phyloP scores from a whole-genome alignment of 1,140 invertebrate genomes.

The Drosophila tropicalis region DNA sequence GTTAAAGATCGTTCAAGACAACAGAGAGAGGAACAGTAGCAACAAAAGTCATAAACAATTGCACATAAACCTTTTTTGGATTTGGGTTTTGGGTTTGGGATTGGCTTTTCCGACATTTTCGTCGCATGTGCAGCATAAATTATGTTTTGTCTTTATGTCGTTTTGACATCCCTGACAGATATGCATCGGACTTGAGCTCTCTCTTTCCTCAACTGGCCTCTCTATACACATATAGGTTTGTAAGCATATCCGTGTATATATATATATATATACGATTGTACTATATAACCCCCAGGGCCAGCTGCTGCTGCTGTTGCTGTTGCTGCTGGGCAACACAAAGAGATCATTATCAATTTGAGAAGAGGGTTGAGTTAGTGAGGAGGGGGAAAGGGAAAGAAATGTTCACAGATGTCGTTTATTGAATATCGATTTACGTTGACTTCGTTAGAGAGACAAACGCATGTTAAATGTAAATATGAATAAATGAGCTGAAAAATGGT shows the following conservation, averaged over 20 bases:
- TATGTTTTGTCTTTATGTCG: conserved; percentile 56
- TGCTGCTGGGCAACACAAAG: conserved; percentile 57
- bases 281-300: conserved; percentile 26
- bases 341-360: conserved; percentile 71
- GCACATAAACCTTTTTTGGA: conserved; percentile 46
- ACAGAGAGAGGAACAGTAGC: conserved; percentile 36
- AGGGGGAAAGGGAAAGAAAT: conserved; percentile 53
- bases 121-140: conserved; percentile 74
- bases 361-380: conserved; percentile 35
- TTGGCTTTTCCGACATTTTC: conserved; percentile 31
- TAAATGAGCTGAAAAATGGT: conserved; percentile 75
- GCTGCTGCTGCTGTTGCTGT: conserved; percentile 29
- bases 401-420: conserved; percentile 82
- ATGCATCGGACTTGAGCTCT: conserved; percentile 53
- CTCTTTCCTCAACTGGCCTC: conserved; percentile 41
- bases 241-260: conserved; percentile 5
- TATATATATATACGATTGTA: conserved; percentile 6
- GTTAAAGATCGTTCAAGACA: conserved; percentile 24
- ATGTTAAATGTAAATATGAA: conserved; percentile 82
- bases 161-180: conserved; percentile 77
- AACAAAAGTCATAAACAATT: conserved; percentile 55
- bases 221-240: background rate
- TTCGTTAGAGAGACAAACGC: conserved; percentile 71
- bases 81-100: conserved; percentile 18
- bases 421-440: conserved; percentile 80